Conservation (phyloP, 2,113 vertebrate species). For the Colinus virginianus region DNA sequence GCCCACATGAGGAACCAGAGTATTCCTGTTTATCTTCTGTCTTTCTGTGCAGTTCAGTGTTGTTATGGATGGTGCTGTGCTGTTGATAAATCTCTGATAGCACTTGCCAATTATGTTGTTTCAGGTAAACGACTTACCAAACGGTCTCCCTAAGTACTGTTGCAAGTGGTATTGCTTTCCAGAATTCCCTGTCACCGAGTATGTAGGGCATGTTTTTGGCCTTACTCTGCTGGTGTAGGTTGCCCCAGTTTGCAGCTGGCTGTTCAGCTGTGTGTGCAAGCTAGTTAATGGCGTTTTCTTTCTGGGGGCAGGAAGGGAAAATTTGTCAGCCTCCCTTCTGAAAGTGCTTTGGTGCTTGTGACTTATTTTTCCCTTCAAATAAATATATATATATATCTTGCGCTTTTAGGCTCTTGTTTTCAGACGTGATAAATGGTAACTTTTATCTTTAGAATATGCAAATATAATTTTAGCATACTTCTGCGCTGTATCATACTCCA, state of each 20-base stretch:
- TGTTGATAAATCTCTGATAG: background rate
- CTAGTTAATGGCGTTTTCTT: background rate
- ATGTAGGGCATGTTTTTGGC: background rate
- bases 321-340: conserved; percentile 46
- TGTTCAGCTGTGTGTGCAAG: background rate
- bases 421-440: conserved; percentile 14
- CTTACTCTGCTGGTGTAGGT: background rate
- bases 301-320: conserved; percentile 13
- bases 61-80: background rate
- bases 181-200: background rate
- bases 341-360: background rate
- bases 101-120: background rate
- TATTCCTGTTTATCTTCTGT: background rate
- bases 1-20: fast-evolving
- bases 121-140: background rate
- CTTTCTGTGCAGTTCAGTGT: fast-evolving
- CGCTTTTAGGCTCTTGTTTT: background rate
- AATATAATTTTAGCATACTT: background rate
- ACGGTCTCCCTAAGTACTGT: background rate
- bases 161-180: background rate
- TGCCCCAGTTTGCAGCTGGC: background rate
- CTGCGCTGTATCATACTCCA: background rate
- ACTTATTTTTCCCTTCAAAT: background rate
- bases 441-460: conserved; percentile 41
- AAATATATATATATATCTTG: conserved; percentile 8